These are phyloP conservation scores for Rhyzopertha dominica DNA, from an alignment of 1,140 invertebrate genomes.

Conservation along the genomic window DNA sequence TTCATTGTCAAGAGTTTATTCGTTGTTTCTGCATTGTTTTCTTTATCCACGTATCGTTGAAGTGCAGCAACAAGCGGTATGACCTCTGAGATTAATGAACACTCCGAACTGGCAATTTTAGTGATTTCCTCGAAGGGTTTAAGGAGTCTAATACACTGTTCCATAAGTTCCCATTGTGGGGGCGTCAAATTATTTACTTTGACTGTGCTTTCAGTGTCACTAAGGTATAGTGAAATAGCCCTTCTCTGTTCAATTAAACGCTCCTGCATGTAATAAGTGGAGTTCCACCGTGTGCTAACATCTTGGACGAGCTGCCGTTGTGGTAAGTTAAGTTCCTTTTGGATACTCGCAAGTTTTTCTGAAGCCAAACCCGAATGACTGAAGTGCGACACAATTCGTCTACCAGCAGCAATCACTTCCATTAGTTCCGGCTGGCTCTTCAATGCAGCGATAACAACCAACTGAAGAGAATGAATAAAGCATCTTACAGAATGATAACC, in stretches of 20 bases:
- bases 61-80: slow-evolving; percentile 16
- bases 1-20: neutral
- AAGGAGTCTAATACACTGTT: slow-evolving; percentile 14
- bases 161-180: slow-evolving; percentile 14
- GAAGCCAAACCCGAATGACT: slow-evolving; percentile 10
- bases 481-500: slow-evolving; percentile 13
- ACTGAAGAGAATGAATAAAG: slow-evolving; percentile 11
- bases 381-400: slow-evolving; percentile 11
- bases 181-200: slow-evolving; percentile 5
- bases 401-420: slow-evolving; percentile 4
- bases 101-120: slow-evolving; percentile 16
- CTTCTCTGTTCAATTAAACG: slow-evolving; percentile 16
- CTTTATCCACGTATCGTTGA: slow-evolving; percentile 10
- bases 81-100: slow-evolving; percentile 17
- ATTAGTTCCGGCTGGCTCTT: slow-evolving; percentile 6
- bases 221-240: slow-evolving; percentile 10
- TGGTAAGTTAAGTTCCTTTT: slow-evolving; percentile 2
- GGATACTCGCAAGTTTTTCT: slow-evolving; percentile 12
- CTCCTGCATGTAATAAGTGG: slow-evolving; percentile 18
- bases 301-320: slow-evolving; percentile 21
- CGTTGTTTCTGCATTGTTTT: slow-evolving; percentile 2
- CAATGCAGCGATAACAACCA: neutral
- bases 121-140: slow-evolving; percentile 24
- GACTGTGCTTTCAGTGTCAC: slow-evolving; percentile 4
- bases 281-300: slow-evolving; percentile 19